Conservation (phyloP, 2,888 invertebrate species). For the Reticulitermes lucifugus region DNA sequence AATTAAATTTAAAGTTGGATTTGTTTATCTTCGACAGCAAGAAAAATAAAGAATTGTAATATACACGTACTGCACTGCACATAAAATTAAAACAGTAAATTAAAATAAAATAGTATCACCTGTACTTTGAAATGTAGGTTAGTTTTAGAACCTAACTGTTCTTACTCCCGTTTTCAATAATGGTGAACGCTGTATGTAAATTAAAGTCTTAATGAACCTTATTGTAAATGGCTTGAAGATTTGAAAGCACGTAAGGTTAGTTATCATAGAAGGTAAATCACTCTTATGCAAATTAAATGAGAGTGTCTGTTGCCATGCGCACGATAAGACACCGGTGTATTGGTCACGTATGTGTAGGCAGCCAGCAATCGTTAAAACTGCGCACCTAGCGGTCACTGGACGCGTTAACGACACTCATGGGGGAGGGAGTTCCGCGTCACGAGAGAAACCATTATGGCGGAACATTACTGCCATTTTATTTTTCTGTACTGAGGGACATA, state of each 20-base stretch:
- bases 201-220: conserved; percentile 6
- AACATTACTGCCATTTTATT: conserved; percentile 24
- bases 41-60: neutral
- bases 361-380: neutral
- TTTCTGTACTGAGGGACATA: neutral
- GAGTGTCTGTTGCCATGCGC: neutral
- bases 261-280: conserved; percentile 4
- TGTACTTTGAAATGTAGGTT: neutral
- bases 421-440: conserved; percentile 18
- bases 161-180: neutral
- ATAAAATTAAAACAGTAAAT: neutral
- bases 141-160: neutral
- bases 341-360: conserved; percentile 13
- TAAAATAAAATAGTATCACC: neutral
- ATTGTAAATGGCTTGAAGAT: neutral
- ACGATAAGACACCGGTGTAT: neutral
- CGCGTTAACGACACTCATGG: neutral
- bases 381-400: neutral
- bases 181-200: neutral
- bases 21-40: neutral
- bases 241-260: conserved; percentile 12
- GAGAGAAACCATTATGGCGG: neutral
- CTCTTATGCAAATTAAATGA: conserved; percentile 2
- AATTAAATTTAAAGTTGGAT: neutral
- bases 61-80: neutral